These are phyloP conservation scores for Cephalopachus bancanus DNA, from an alignment of 2,797 vertebrate genomes.

Conservation along the genomic window DNA sequence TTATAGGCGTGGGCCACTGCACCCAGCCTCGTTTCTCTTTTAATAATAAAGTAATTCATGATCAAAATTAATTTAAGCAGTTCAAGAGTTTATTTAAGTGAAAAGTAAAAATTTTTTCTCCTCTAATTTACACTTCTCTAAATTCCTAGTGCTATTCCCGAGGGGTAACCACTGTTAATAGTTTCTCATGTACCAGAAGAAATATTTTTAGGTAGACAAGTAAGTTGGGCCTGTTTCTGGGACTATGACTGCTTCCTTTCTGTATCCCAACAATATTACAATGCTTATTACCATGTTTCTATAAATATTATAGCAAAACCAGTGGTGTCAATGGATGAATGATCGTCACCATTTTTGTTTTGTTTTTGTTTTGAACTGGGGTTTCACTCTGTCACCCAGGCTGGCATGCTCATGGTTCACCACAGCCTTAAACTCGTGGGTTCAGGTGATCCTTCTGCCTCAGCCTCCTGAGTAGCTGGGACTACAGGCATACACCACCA, in stretches of 20 bases:
- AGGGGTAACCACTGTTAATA: neutral
- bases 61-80: neutral
- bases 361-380: neutral
- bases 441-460: too few species aligned
- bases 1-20: too few species aligned
- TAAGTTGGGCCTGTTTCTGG: neutral
- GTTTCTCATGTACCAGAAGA: neutral
- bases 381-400: too few species aligned
- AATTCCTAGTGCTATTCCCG: neutral
- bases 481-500: too few species aligned
- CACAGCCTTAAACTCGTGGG: too few species aligned
- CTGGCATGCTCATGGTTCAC: too few species aligned
- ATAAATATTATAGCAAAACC: neutral
- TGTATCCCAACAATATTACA: neutral
- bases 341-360: neutral
- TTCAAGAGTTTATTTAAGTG: constrained; percentile 19
- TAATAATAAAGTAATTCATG: constrained; percentile 17
- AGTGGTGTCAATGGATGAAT: neutral
- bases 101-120: neutral
- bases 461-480: too few species aligned
- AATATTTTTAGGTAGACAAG: neutral
- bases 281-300: neutral
- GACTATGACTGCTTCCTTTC: neutral
- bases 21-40: neutral
- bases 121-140: neutral